These are phyloP conservation scores for Arge pagana DNA, from an alignment of 2,888 invertebrate species.

Conservation along the genomic window DNA sequence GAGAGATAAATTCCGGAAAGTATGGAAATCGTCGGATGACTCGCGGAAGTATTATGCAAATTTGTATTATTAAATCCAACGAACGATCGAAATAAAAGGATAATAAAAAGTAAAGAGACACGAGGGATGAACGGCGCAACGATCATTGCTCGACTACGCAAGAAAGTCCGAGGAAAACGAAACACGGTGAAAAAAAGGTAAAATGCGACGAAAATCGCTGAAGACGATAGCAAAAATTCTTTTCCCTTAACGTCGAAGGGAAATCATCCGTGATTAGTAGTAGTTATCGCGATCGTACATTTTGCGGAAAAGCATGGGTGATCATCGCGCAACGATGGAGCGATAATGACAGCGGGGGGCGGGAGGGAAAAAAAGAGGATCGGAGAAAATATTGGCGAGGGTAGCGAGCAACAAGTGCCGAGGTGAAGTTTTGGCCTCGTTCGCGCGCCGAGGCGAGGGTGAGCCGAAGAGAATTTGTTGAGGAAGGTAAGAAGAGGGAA, in stretches of 20 bases:
- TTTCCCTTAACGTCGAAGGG: too few species aligned
- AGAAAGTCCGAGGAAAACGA: neutral
- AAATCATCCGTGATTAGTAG: too few species aligned
- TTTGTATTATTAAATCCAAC: conserved; percentile 30
- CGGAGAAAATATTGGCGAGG: too few species aligned
- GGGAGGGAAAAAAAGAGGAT: neutral
- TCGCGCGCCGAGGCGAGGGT: neutral
- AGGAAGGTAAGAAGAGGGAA: conserved; percentile 24
- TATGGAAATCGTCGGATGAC: conserved; percentile 22
- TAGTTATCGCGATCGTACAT: too few species aligned
- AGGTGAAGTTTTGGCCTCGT: too few species aligned
- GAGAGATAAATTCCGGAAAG: conserved; percentile 8
- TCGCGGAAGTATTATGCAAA: conserved; percentile 31
- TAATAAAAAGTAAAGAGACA: too few species aligned
- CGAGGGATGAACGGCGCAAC: neutral
- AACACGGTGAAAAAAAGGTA: neutral
- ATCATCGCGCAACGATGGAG: too few species aligned
- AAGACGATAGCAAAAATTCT: too few species aligned
- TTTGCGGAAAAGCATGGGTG: too few species aligned
- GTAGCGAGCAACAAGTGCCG: conserved; percentile 18
- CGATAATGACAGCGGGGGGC: neutral
- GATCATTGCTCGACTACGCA: neutral
- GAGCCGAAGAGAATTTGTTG: conserved; percentile 5
- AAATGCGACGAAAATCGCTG: neutral
- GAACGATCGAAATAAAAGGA: conserved; percentile 20